Base-by-base conservation (phyloP, 37 sponge, comb jelly and placozoan genomes). In the Hexactinellida sp. region DNA sequence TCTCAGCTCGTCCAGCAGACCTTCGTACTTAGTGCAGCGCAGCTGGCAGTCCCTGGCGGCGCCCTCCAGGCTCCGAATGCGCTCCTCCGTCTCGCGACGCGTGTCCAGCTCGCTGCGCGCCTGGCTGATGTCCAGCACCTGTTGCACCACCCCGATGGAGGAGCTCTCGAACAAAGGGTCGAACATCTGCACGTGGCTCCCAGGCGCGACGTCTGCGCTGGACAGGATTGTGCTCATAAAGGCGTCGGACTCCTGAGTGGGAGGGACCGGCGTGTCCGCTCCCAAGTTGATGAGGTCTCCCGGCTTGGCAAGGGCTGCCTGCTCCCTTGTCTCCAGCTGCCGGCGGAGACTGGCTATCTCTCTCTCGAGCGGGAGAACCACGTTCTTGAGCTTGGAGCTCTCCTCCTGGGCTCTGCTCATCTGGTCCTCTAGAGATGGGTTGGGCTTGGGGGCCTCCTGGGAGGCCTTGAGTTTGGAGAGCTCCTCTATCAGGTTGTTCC, bases 121-220 rank as follows among this genome's bases (percentile, higher is more conserved):
- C 76, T 63, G 76, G 76, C 76, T 63, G 25, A 63, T 63, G 34
- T 63, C 76, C 76, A 63, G 76, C 5, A 63, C 13, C 76, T 63
- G 76, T 23, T 63, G 76, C 34, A 63, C 76, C 34, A 63, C 28
- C 5, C 76, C 76, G 25, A 63, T n/a, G 5, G 76, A 63, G 13
- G 76, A 63, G 76, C 28, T 63, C 28, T 63, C 76, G 34, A 63
- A 63, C 3, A 63, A n/a, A 25, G 76, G 76, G 13, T 63, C 30
- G 76, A 63, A 63, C 34, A 28, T 23, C 25, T 63, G 3, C 3
- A 25, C 13, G 76, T 63, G 3, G 13, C 28, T n/a, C 5, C 28
- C 5, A 10, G 21, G 32, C 30, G 3, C 76, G 25, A 63, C 13
- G 76, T 63, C 76, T 7, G 21, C 25, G 21, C 28, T 63, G 76